Evolutionary conservation across 2,797 vertebrate genomes (phyloP).

Genomic region (Decapterus maruadsi): DNA sequence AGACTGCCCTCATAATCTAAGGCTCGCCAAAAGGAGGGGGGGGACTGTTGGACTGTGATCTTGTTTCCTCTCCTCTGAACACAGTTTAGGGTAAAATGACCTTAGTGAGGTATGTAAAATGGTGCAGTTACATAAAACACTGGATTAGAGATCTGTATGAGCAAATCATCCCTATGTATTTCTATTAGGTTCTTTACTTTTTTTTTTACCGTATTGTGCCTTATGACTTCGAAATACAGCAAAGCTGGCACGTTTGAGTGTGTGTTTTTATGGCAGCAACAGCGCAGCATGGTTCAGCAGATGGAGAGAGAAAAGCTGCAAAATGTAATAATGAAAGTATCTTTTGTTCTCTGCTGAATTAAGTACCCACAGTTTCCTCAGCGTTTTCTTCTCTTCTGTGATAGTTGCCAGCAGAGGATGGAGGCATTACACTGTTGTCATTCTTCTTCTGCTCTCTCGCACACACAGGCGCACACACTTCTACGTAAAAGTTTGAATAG

Average conservation of each 20-base stretch:
- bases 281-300: constrained; percentile 40
- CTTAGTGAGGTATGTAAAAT: constrained; percentile 11
- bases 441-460: constrained; percentile 36
- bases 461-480: constrained; percentile 9
- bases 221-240: constrained; percentile 6
- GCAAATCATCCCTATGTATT: background rate
- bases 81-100: constrained; percentile 35
- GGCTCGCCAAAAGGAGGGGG: background rate
- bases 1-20: constrained; percentile 54
- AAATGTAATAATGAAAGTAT: constrained; percentile 56
- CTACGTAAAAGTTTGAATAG: constrained; percentile 30
- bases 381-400: constrained; percentile 22
- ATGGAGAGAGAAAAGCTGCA: constrained; percentile 50
- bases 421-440: constrained; percentile 54
- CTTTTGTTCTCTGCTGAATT: constrained; percentile 57
- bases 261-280: constrained; percentile 30
- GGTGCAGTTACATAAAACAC: constrained; percentile 13
- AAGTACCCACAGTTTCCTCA: constrained; percentile 39
- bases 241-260: background rate
- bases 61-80: constrained; percentile 48
- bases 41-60: constrained; percentile 54
- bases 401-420: constrained; percentile 52
- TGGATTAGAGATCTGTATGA: background rate
- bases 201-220: background rate
- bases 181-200: constrained; percentile 7